Evolutionary conservation across 2,797 vertebrate species (phyloP).

Genomic region (Cryptoblepharus egeriae): DNA sequence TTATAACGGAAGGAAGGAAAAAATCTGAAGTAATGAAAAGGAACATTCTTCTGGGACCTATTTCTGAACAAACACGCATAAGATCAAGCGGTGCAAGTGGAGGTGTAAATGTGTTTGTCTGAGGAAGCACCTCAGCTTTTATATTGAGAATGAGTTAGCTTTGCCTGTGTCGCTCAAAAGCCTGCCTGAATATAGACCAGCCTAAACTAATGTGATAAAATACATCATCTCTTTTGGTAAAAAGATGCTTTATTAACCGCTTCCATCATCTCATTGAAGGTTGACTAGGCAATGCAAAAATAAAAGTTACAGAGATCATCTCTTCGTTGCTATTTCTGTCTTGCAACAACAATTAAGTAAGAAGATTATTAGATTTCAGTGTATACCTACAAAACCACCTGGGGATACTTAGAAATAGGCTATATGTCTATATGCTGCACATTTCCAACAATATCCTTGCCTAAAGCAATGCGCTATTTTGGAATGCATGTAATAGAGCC

Average conservation of each 20-base stretch:
- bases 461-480: background rate
- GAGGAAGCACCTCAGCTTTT: too few species aligned
- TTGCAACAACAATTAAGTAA: too few species aligned
- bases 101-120: too few species aligned
- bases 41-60: too few species aligned
- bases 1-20: too few species aligned
- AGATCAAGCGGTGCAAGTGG: too few species aligned
- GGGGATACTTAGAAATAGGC: constrained; percentile 51
- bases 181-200: background rate
- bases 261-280: background rate
- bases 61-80: too few species aligned
- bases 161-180: too few species aligned
- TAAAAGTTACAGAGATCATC: background rate
- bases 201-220: background rate
- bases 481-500: background rate
- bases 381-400: constrained; percentile 37
- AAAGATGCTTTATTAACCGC: background rate
- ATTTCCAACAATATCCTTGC: constrained; percentile 12
- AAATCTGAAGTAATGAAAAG: too few species aligned
- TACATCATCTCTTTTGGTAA: background rate
- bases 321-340: background rate
- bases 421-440: background rate
- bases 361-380: background rate
- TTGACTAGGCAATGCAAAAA: background rate
- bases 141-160: too few species aligned